These are phyloP conservation scores for Mythimna lalbum DNA, from an alignment of 2,888 invertebrate genomes.

Conservation along the genomic window DNA sequence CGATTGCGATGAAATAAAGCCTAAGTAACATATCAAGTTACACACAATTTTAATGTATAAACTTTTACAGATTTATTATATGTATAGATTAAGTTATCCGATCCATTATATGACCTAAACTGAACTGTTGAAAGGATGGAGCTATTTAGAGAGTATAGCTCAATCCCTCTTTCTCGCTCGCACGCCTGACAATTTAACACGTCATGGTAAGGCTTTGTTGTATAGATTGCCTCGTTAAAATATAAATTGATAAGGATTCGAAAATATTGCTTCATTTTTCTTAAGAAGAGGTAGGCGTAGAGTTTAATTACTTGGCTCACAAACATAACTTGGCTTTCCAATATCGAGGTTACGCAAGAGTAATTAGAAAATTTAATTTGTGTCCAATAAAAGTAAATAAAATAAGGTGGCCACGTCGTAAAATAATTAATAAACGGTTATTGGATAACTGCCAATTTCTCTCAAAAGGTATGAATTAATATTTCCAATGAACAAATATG, in stretches of 20 bases:
- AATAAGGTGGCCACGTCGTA: background rate
- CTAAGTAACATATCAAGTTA: too few relatives aligned
- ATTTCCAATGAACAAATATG: background rate
- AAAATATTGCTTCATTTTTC: background rate
- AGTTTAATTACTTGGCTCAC: background rate
- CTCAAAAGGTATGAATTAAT: background rate
- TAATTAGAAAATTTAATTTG: background rate
- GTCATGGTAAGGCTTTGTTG: background rate
- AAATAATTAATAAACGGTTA: background rate
- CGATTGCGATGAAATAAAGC: too few relatives aligned
- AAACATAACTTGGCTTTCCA: background rate
- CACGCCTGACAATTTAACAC: too few relatives aligned
- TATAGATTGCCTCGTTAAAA: constrained; percentile 4
- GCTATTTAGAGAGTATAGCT: too few relatives aligned
- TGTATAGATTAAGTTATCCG: too few relatives aligned
- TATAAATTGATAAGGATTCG: background rate
- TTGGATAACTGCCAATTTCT: background rate
- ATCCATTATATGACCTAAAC: too few relatives aligned
- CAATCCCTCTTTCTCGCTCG: too few relatives aligned
- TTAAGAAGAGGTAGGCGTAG: too few relatives aligned
- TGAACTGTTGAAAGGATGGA: too few relatives aligned
- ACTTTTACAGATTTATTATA: too few relatives aligned
- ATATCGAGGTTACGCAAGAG: background rate
- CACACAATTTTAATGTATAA: too few relatives aligned
- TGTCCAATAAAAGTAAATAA: background rate